Evolutionary conservation across 2,113 vertebrate genomes (phyloP), one percentile per base, ranked within the genome.

Genomic region (Oryzias woworae): DNA sequence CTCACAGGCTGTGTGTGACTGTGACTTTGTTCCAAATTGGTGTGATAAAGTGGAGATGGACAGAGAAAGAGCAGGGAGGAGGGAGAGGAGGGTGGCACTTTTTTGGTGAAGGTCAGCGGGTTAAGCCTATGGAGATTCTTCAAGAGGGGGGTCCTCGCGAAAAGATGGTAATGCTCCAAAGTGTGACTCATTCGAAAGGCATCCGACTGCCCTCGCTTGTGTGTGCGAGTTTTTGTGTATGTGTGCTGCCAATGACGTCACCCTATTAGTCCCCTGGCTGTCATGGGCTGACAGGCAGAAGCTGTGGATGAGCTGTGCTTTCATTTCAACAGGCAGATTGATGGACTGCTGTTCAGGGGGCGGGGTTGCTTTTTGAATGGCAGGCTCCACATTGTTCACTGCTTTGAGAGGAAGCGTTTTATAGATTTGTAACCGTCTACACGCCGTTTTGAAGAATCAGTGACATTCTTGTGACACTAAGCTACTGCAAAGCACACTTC

Each of bases 101-200:
- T 64, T 77, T 59, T 82, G 78, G 73, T 73, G 75, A 75, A 86
- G 90, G 87, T 89, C 85, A 84, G 73, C 45, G 58, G 90, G 88
- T 92, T 91, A 91, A 92, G 90, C 87, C 80, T 71, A 78, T 59
- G 77, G 78, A 84, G 82, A 86, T 85, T 80, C 82, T 86, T 79
- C 69, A 86, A 90, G 76, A 88, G 44, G 80, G 75, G 69, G 78
- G 8, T 36, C 74, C 82, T 69, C 69, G 64, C 70, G 74, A 90
- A 83, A 69, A 85, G 79, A 90, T 87, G 88, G 81, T 86, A 91
- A 91, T 81, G 71, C 81, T 85, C 75, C 66, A 51, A 87, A 81
- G 75, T 55, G 69, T 91, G 90, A 92, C 82, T 92, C 90, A 92
- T 82, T 24, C 53, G 87, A 73, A 77, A 90, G 88, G 89, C 84